Base-by-base conservation (phyloP, 2,113 vertebrate genomes). In the Pluvianellus socialis region DNA sequence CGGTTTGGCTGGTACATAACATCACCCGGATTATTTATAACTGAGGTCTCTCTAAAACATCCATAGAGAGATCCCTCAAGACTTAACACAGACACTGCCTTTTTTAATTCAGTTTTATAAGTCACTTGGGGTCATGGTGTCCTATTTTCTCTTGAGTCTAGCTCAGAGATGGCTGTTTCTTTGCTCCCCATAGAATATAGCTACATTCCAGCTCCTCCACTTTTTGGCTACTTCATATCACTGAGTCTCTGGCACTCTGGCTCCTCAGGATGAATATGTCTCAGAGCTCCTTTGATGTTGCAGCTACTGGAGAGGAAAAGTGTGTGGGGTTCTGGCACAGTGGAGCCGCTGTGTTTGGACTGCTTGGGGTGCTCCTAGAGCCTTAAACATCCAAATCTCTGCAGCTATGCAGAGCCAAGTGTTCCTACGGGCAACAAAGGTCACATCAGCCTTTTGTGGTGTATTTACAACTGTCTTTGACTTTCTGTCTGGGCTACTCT, bases 91-190 rank as follows among this genome's bases (percentile, higher is more conserved):
- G 84, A 76, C 40, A 40, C 24, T 52, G 6, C 5, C 58, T 85
- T 65, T 90, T 75, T 35, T 5, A 89, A 93, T 75, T 91, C 70
- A 82, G 44, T 75, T 90, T 62, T 91, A 8, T 40, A 94, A 93
- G 86, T 85, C 74, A 86, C 62, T 68, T 27, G 38, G 66, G 77
- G 94, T 88, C 90, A 91, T 2, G 0, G 5, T 79, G 94, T 81
- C 66, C 77, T 96, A 35, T 90, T 94, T 94, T 67, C 92, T 94
- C 90, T 88, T 61, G 61, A 93, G 91, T 32, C 35, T 21, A 50
- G 70, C 70, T 94, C 70, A 44, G 89, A 75, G 50, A 68, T 3
- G 44, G 86, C 70, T 71, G 70, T 65, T 87, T 72, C 66, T 87
- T 74, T 75, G 40, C 71, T 91, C 70, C 70, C 53, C 47, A 9